Conservation (phyloP, 2,797 vertebrate species). For the Aplochiton taeniatus region DNA sequence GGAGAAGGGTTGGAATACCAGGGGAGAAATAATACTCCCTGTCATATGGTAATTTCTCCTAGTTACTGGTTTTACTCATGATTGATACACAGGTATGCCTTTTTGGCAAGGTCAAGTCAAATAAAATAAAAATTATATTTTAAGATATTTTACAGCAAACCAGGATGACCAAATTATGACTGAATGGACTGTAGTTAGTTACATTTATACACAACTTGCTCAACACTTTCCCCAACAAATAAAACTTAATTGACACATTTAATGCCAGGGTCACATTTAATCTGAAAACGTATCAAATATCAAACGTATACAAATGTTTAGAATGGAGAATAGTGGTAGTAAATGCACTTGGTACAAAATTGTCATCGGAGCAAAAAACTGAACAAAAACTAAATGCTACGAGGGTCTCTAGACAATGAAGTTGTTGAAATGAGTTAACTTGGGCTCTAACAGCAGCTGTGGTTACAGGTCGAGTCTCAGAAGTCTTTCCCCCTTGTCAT, state of each 20-base stretch:
- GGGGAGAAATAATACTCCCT: too few species aligned
- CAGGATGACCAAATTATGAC: too few species aligned
- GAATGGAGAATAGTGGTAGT: conserved; percentile 93
- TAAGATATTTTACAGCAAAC: too few species aligned
- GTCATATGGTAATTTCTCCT: not conserved
- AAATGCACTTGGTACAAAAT: conserved; percentile 93
- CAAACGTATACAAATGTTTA: conserved; percentile 98
- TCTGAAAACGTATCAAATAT: conserved; percentile 91
- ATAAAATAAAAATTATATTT: too few species aligned
- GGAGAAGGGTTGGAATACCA: not conserved
- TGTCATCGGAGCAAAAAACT: conserved; percentile 82
- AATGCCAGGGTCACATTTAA: conserved; percentile 98
- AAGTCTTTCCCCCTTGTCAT: not conserved
- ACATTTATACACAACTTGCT: too few species aligned
- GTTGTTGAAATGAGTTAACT: conserved; percentile 54
- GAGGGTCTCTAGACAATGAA: conserved; percentile 80
- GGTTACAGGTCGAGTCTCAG: not conserved
- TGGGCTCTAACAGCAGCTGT: conserved; percentile 31
- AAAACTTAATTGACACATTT: conserved; percentile 73
- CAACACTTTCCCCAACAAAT: conserved; percentile 3
- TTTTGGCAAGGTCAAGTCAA: too few species aligned
- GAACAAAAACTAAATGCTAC: conserved; percentile 78
- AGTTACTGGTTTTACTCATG: not conserved
- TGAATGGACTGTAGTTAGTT: too few species aligned
- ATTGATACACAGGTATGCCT: too few species aligned